Base-by-base conservation (phyloP, 30 jellyfish, hydroid and myxozoan species). In the Hydra vulgaris region DNA sequence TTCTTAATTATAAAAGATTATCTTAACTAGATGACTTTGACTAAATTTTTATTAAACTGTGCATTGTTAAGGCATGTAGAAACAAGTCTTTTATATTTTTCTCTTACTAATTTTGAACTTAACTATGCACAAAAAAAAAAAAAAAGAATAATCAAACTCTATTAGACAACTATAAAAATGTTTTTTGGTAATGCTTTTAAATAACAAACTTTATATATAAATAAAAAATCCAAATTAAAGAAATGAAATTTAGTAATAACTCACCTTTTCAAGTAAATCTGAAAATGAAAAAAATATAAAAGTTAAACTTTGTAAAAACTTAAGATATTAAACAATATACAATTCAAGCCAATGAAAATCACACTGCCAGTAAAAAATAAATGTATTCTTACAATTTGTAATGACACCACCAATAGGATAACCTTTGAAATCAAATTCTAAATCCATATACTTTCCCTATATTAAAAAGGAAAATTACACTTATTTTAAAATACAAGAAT, bases 401-500 rank as follows among this genome's bases (percentile, higher is more conserved):
- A 92, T 92, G 82, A 92, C 96, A 19, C 98, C 98, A 0, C 98
- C 98, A 73, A 92, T 92, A 5, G 98, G 98, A 74, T 74, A 95
- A 23, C 98, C 98, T 72, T 92, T 92, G 93, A 83, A 92, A 81
- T 92, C 98, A 27, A 92, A 92, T 84, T 92, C 98, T 76, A 92
- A 81, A 70, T 92, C 98, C 98, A 92, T 92, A 76, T 92, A 92
- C 78, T 92, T 92, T 25, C 98, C 98, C 98, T 92, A 21, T n/a
- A 54, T 80, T 55, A 19, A 0, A 74, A n/a, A n/a, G n/a, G n/a
- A n/a, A 82, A 24, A 18, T 71, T 25, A 84, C 52, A 53, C 15
- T 18, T 18, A 26, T 15, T 8, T 67, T 68, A 17, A 77, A 27
- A 22, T 1, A 16, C 26, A 1, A 69, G 40, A 16, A 23, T 81